A percentile compares a stretch with the other conserved stretches of the same genome.
Conservation (phyloP, 2,797 vertebrate genomes). For the Parotocinclus haroldoi region DNA sequence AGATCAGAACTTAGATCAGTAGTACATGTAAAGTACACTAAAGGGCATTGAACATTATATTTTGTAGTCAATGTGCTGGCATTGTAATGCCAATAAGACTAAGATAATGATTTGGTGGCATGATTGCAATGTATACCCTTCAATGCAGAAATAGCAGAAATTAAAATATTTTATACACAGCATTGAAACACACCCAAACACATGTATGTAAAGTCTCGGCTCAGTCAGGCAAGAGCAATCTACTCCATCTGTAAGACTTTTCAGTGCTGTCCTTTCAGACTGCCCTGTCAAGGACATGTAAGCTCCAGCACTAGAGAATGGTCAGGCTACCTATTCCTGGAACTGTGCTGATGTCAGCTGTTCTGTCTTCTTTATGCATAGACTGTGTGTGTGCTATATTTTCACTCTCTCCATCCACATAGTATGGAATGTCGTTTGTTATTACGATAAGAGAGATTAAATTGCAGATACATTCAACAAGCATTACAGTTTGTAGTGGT, state of each 20-base stretch:
- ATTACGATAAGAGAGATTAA: too few species aligned
- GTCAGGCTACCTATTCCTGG: conserved; percentile 14
- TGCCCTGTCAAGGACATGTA: conserved; percentile 6
- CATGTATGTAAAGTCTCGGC: neutral
- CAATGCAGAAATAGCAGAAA: conserved; percentile 5
- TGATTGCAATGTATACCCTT: conserved; percentile 14
- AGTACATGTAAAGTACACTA: too few species aligned
- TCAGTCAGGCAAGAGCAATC: conserved; percentile 13
- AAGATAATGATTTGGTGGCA: neutral
- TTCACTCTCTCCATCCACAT: too few species aligned
- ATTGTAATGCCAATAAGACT: too few species aligned
- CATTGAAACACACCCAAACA: conserved; percentile 13
- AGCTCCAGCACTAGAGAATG: conserved; percentile 18
- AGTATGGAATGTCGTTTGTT: too few species aligned
- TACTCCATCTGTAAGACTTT: conserved; percentile 19
- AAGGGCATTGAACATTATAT: too few species aligned
- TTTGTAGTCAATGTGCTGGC: too few species aligned
- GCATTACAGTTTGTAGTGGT: too few species aligned
- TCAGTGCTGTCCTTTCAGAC: conserved; percentile 4
- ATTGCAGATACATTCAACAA: too few species aligned
- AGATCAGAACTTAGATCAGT: too few species aligned
- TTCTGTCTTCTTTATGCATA: conserved; percentile 16
- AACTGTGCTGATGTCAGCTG: conserved; percentile 37
- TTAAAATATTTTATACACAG: conserved; percentile 11
- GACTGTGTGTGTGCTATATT: neutral